These are phyloP conservation scores for Halcyon chelicuti DNA, from an alignment of 2,797 vertebrate species.

Conservation along the genomic window DNA sequence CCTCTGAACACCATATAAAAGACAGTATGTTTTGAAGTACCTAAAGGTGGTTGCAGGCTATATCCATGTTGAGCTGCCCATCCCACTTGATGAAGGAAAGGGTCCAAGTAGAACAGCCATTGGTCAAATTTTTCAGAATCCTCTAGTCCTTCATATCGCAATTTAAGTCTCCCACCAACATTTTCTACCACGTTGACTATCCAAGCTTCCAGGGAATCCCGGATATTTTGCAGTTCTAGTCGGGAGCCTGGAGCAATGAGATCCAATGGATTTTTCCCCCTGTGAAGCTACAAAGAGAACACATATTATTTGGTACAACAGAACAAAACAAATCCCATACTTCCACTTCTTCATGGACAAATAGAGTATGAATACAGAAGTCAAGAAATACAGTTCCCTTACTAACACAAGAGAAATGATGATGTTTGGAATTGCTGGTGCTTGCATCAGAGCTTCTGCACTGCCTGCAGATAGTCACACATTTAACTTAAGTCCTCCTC, in stretches of 20 bases:
- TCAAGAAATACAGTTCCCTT: background rate
- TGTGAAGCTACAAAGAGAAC: constrained; percentile 84
- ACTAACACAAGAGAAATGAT: background rate
- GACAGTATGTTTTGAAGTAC: constrained; percentile 66
- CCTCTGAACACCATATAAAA: background rate
- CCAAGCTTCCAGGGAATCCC: constrained; percentile 87
- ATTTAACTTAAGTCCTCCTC: background rate
- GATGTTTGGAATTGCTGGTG: background rate
- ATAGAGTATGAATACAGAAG: background rate
- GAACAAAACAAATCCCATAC: background rate
- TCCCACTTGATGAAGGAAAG: constrained; percentile 91
- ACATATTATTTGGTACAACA: background rate
- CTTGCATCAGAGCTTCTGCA: background rate
- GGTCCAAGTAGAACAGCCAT: constrained; percentile 95
- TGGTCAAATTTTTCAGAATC: constrained; percentile 82
- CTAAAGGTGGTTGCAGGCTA: constrained; percentile 88
- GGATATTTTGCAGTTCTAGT: constrained; percentile 88
- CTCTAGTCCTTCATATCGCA: constrained; percentile 88
- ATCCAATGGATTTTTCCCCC: constrained; percentile 92
- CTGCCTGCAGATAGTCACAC: background rate
- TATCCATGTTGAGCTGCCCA: constrained; percentile 90
- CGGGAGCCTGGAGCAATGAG: constrained; percentile 89
- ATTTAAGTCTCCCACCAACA: constrained; percentile 89
- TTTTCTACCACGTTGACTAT: constrained; percentile 91
- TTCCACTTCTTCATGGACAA: background rate